Evolutionary conservation across 1,140 invertebrate genomes (phyloP), one percentile per base, ranked within the genome.

Genomic region (Subanguina moxae): DNA sequence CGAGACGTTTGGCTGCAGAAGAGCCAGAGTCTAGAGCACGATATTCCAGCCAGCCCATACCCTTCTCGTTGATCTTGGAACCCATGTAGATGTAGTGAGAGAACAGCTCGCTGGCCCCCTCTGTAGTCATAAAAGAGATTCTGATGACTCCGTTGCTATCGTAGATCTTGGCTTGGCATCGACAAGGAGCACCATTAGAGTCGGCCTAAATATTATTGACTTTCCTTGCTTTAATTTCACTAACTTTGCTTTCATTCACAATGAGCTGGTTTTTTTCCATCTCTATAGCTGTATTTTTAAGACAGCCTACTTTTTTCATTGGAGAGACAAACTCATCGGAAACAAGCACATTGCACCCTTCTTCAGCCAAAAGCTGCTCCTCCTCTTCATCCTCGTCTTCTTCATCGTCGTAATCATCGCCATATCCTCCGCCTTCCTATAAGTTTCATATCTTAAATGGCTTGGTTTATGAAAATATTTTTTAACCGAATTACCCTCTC

Each of bases 371-470:
- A 15, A 52, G 48, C 23, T 52, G 48, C 15, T 52, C 48, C 23
- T 52, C 48, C 23, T 52, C 48, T 25, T 52, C 48, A 25, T 52
- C 48, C n/a, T 52, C 48, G n/a, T 52, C 48, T 25, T 52, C 48
- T 25, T 52, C 48, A 11, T 38, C 32, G 17, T 52, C 48, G 17
- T 52, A 52, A 3, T 52, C 48, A 15, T 52, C 48, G 3, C 23
- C 23, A 25, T 52, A 52, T 7, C 48, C 48, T 19, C 48, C 48
- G 3, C 23, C n/a, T 52, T 52, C 48, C 48, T 52, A 8, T 15
- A 52, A 52, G 17, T 7, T 52, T 19, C 3, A 38, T 38, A 38
- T 3, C 11, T 38, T 38, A 38, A 38, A 3, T n/a, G n/a, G n/a
- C n/a, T n/a, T n/a, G n/a, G n/a, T 11, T 38, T 5, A 38, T 38